Conservation (phyloP, 2,888 invertebrate species). For the Auanema sp. region DNA sequence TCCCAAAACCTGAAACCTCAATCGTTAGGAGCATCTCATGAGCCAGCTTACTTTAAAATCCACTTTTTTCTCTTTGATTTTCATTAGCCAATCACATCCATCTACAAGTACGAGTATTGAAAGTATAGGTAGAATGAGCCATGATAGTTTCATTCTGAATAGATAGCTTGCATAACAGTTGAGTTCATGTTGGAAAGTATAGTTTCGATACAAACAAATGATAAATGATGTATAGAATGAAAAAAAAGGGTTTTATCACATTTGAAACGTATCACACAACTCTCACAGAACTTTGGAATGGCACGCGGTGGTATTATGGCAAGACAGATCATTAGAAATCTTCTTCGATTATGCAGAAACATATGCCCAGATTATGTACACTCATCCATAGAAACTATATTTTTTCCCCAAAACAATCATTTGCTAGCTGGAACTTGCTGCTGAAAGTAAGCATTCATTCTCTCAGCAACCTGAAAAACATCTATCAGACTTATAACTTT, state of each 20-base stretch:
- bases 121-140: conserved; percentile 8
- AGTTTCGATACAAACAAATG: not conserved
- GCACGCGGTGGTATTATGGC: not conserved
- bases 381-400: not conserved
- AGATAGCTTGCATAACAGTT: not conserved
- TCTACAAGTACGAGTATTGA: not conserved
- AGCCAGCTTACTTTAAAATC: conserved; percentile 10
- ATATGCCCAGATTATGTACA: not conserved
- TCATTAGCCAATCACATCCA: conserved; percentile 16
- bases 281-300: conserved; percentile 1
- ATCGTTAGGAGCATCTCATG: not conserved
- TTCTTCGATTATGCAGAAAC: conserved; percentile 5
- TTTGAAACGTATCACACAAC: not conserved
- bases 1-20: conserved; percentile 11
- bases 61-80: conserved; percentile 16
- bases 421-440: conserved; percentile 14
- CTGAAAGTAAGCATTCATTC: conserved; percentile 35
- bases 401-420: conserved; percentile 1
- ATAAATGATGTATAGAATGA: not conserved
- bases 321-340: not conserved
- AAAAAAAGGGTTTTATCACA: not conserved
- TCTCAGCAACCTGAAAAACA: conserved; percentile 33
- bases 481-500: not conserved
- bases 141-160: not conserved
- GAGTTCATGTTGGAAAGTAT: not conserved